Evolutionary conservation across 2,797 vertebrate species (phyloP).

Genomic region (Chaunax sp.): DNA sequence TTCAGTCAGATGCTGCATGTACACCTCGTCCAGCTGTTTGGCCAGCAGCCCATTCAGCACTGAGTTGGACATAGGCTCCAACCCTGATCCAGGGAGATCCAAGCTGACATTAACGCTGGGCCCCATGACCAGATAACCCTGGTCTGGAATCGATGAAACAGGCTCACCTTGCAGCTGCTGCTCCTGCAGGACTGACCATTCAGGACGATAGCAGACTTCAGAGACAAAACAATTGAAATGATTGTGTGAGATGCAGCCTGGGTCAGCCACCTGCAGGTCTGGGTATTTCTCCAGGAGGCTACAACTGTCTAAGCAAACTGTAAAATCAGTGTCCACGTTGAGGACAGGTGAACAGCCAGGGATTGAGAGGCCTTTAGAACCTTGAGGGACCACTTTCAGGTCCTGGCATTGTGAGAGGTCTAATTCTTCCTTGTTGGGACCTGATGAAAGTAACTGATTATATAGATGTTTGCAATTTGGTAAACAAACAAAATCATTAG

Average conservation of each 20-base stretch:
- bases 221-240: no score
- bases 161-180: constrained; percentile 6
- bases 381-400: constrained; percentile 20
- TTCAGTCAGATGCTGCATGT: constrained; percentile 91
- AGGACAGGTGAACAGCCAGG: constrained; percentile 33
- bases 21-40: constrained; percentile 89
- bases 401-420: constrained; percentile 5
- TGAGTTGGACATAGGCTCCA: constrained; percentile 89
- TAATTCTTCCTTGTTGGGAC: constrained; percentile 30
- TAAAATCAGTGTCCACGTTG: constrained; percentile 3
- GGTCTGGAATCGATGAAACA: constrained; percentile 49
- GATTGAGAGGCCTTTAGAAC: constrained; percentile 51
- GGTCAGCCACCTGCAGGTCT: constrained; percentile 74
- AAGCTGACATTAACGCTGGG: constrained; percentile 51
- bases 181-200: constrained; percentile 2
- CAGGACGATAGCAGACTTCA: background rate
- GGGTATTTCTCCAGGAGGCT: constrained; percentile 75
- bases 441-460: constrained; percentile 37
- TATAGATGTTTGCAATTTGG: background rate
- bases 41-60: constrained; percentile 89
- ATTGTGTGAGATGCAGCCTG: constrained; percentile 52
- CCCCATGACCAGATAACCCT: constrained; percentile 76
- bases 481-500: background rate
- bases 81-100: constrained; percentile 48
- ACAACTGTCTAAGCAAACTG: constrained; percentile 48